Evolutionary conservation across 2,888 invertebrate genomes (phyloP), one percentile per base, ranked within the genome.

Genomic region (Eurytoma adleriae): DNA sequence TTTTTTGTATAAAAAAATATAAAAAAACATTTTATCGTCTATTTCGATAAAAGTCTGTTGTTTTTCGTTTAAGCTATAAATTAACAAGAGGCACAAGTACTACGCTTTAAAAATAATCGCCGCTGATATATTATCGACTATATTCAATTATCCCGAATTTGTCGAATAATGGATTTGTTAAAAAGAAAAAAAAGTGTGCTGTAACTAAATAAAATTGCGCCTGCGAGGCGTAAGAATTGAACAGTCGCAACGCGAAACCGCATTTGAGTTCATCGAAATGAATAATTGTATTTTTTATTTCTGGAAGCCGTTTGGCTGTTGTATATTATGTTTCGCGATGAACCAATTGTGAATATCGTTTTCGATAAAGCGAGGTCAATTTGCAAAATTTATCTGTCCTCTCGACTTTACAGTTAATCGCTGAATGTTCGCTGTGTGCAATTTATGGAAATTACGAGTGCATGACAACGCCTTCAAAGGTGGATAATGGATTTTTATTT

Each of bases 1-100:
- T 48, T 27, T 62, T 66, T 69, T 40, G 18, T 64, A 64, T 12
- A 64, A 40, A 16, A 12, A 67, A 18, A 40, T n/a, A 64, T 18
- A 16, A 40, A 67, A 18, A 40, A 30, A 2, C 54, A 40, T 69
- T 13, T 27, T 69, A 69, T 69, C 40, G 40, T 2, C 56, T 69
- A 16, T 40, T 30, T 5, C 40, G 10, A 64, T 64, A 64, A 64
- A 64, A 27, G 64, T 18, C 64, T 40, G 40, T 64, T 57, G 40
- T 64, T 57, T 69, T 64, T 57, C 20, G 18, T 40, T 40, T 40
- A 40, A 14, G 18, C n/a, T 40, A 27, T n/a, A 61, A n/a, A 16
- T 72, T 18, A 48, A 48, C 13, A 50, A 20, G 20, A 66, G 50
- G 16, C 24, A 14, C 50, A 66, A 66, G 4, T 66, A 66, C 20